Evolutionary conservation across 1,140 invertebrate genomes (phyloP), one percentile per base, ranked within the genome.

Genomic region (Limonius californicus): DNA sequence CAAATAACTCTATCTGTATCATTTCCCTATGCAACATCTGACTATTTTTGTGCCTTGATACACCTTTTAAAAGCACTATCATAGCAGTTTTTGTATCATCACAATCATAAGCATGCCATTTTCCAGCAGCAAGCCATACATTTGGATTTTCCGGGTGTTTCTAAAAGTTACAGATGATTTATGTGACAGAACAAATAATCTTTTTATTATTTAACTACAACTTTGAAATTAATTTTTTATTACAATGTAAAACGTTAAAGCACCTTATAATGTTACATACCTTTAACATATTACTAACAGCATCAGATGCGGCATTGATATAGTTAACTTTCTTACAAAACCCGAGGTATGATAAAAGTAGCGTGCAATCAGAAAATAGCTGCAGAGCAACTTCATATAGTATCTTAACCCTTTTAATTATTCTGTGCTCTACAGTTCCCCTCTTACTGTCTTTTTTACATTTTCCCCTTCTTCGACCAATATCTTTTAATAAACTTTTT

Each of bases 201-300:
- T n/a, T n/a, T n/a, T n/a, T n/a, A n/a, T n/a, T n/a, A n/a, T n/a
- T n/a, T n/a, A n/a, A n/a, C n/a, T n/a, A n/a, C n/a, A n/a, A n/a
- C n/a, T n/a, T n/a, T n/a, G n/a, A n/a, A n/a, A n/a, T n/a, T n/a
- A n/a, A n/a, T n/a, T n/a, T n/a, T n/a, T n/a, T n/a, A n/a, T n/a
- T n/a, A n/a, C n/a, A n/a, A n/a, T n/a, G n/a, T n/a, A n/a, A n/a
- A n/a, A n/a, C n/a, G n/a, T n/a, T n/a, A n/a, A n/a, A n/a, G n/a
- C n/a, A n/a, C n/a, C n/a, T n/a, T n/a, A n/a, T n/a, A n/a, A 27
- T 3, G 23, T 27, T 27, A 27, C 23, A 4, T 66, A 71, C 66
- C 63, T 70, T 64, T 9, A 69, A 62, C 68, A 72, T 71, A 42
- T 68, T 65, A 20, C 61, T 43, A 42, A 71, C 32, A 42, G 57